Evolutionary conservation across 2,797 vertebrate species (phyloP), one percentile per base, ranked within the genome.

Genomic region (Poecilia picta): DNA sequence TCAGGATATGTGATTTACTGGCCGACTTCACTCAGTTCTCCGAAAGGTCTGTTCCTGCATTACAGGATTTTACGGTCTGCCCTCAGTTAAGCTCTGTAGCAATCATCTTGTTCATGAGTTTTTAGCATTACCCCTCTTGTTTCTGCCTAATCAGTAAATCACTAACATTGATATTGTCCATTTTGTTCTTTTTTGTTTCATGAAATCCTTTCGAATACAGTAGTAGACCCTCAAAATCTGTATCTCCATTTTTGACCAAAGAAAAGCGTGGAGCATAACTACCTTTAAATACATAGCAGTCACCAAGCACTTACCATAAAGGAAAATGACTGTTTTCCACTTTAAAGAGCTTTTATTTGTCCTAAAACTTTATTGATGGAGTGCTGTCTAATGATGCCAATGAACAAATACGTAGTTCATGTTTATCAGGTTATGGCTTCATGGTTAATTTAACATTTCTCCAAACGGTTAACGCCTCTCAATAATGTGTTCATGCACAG

Each of bases 1-100:
- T 99, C 80, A 95, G 98, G 91, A 99, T 99, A 96, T 99, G 98
- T 77, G 98, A 99, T 91, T 97, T 99, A 85, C 94, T 99, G 86
- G 96, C 97, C 59, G 98, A 99, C 94, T 99, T 99, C 81, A 95
- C 93, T 73, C 96, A 97, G 86, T 99, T 99, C 95, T 98, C 98
- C 45, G 96, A 98, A 87, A 98, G 98, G 98, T 93, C 33, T 33
- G 92, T 81, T 81, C 51, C 47, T 41, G 8, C 11, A 18, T 28
- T 20, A 46, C 43, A 53, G 47, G 13, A 72, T 57, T 51, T 39
- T 15, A 79, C 18, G 25, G 1, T 20, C 23, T 71, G 41, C 45
- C 1, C 46, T 47, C 33, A 25, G 47, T 18, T 36, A 39, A 39
- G 18, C 6, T 66, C 33, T 66, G 36, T 36, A 20, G 4, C 1